These are phyloP conservation scores for Anomalospiza imberbis DNA, from an alignment of 2,797 vertebrate species.

Conservation along the genomic window DNA sequence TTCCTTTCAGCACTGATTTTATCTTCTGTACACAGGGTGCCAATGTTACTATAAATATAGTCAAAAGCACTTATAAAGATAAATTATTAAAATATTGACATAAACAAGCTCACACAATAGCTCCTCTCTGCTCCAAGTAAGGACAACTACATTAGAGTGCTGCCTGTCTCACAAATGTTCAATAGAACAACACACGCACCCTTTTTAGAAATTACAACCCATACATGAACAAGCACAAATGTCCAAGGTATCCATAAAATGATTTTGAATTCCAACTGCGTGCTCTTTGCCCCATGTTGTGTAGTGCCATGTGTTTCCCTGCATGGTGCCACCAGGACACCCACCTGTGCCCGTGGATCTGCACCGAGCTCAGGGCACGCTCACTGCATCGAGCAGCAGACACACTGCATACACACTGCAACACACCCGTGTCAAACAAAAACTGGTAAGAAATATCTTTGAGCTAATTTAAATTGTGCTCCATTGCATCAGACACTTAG, in stretches of 20 bases:
- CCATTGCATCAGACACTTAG: not conserved
- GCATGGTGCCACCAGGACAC: slow-evolving; percentile 74
- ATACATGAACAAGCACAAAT: slow-evolving; percentile 6
- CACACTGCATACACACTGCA: not conserved
- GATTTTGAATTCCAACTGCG: slow-evolving; percentile 56
- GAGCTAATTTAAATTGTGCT: not conserved
- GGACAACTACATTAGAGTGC: not conserved
- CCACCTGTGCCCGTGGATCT: slow-evolving; percentile 76
- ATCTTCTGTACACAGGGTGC: slow-evolving; percentile 76
- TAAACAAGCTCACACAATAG: not conserved
- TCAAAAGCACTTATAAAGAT: slow-evolving; percentile 72
- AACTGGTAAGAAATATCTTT: not conserved
- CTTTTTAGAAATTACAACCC: not conserved
- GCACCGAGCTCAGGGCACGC: slow-evolving; percentile 5
- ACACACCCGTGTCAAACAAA: not conserved
- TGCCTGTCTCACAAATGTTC: not conserved
- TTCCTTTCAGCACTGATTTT: slow-evolving; percentile 80
- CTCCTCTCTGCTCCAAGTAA: not conserved
- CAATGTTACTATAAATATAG: slow-evolving; percentile 70
- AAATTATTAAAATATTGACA: slow-evolving; percentile 58
- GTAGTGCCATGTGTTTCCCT: slow-evolving; percentile 82
- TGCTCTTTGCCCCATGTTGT: slow-evolving; percentile 80
- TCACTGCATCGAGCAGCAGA: slow-evolving; percentile 19
- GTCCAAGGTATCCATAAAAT: slow-evolving; percentile 54
- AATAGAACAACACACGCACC: not conserved